Evolutionary conservation across 2,888 invertebrate species (phyloP), one percentile per base, ranked within the genome.

Genomic region (Camptogramma bilineatum): DNA sequence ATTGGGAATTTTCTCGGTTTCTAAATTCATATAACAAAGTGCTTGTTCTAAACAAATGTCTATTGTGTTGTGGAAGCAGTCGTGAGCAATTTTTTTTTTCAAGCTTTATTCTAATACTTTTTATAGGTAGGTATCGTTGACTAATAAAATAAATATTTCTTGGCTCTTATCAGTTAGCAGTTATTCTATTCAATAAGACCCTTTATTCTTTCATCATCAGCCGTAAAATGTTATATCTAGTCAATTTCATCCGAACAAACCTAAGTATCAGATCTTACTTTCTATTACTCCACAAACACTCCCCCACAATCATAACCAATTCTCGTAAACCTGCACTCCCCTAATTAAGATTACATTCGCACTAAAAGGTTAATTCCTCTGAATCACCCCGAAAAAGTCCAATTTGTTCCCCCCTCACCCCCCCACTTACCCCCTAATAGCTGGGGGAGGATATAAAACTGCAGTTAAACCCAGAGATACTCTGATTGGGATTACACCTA

Each of bases 391-490:
- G 70, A 70, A 73, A 73, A 73, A 74, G 63, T 74, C 64, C 75
- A 73, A 76, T 77, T 76, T 74, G 69, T 66, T 62, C 66, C 68
- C 61, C 53, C 62, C 60, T 61, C 69, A 0, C 68, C 73, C 73
- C 69, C 68, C 51, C 34, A 17, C 18, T 46, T 70, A 66, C 66
- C 74, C 62, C 74, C 73, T 80, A 82, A 82, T 78, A 78, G 79
- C 72, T 47, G 52, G 64, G 42, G 63, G 73, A 78, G 77, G 76
- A 76, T 75, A 82, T 85, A 83, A 84, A 85, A 84, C 75, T 77
- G 78, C 78, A 77, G 69, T 83, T 79, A 82, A 81, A 78, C 52
- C 39, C 62, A 62, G 62, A 65, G 64, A 60, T 68, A 68, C 51
- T 65, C 28, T 39, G 54, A 76, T 75, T 66, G 70, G 69, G 64